Conservation (phyloP, 2,113 vertebrate species). For the Corapipo altera region DNA sequence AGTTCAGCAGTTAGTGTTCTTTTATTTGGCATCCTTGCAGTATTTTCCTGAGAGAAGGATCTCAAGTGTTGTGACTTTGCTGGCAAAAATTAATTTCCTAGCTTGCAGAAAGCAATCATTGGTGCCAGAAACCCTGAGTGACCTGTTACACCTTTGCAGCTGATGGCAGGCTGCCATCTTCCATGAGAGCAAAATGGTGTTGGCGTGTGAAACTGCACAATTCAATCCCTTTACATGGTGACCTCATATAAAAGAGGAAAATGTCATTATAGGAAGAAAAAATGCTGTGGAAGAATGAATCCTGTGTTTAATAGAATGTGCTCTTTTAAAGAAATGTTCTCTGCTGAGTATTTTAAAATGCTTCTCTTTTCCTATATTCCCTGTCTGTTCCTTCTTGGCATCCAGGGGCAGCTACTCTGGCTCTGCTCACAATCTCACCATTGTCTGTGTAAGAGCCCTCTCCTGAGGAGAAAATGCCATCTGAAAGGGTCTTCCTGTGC, state of each 20-base stretch:
- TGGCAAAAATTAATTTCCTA: slow-evolving; percentile 44
- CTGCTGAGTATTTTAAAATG: neutral
- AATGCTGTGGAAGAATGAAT: slow-evolving; percentile 45
- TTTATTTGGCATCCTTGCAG: neutral
- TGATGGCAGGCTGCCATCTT: slow-evolving; percentile 22
- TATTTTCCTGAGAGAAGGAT: neutral
- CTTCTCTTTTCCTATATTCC: neutral
- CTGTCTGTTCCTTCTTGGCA: slow-evolving; percentile 22
- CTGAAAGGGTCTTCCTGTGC: slow-evolving; percentile 22
- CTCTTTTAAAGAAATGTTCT: slow-evolving; percentile 20
- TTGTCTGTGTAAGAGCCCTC: slow-evolving; percentile 4
- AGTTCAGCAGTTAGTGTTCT: neutral
- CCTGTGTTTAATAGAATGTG: slow-evolving; percentile 35
- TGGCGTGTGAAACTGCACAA: slow-evolving; percentile 22
- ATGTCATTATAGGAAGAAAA: slow-evolving; percentile 26
- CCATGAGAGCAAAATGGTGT: neutral
- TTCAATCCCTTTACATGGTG: neutral
- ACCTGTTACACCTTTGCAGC: slow-evolving; percentile 46
- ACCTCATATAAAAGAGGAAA: slow-evolving; percentile 21
- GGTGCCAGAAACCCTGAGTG: neutral
- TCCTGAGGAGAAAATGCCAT: neutral
- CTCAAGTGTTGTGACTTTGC: neutral
- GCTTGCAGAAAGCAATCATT: neutral
- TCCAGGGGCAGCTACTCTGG: neutral
- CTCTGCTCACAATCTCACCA: neutral